phyloP scores from a whole-genome alignment of 1,140 invertebrate species.

The Plodia interpunctella region DNA sequence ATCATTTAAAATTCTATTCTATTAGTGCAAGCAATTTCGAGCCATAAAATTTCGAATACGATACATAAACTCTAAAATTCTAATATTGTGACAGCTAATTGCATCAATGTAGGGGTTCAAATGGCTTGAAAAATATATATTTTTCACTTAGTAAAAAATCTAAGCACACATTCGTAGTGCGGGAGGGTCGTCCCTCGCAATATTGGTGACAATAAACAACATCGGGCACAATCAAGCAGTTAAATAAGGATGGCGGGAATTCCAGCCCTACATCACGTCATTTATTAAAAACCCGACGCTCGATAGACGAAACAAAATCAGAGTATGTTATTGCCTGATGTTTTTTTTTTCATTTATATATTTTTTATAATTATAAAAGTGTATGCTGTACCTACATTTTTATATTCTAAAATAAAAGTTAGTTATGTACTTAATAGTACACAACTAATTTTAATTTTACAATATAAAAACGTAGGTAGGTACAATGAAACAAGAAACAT shows the following conservation, averaged over 20 bases:
- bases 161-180: not conserved
- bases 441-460: too few species aligned
- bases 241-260: constrained; percentile 56
- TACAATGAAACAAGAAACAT: too few species aligned
- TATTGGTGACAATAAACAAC: constrained; percentile 64
- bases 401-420: too few species aligned
- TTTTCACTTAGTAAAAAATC: constrained; percentile 7
- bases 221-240: constrained; percentile 53
- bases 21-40: too few species aligned
- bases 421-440: too few species aligned
- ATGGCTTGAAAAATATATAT: constrained; percentile 3
- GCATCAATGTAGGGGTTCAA: constrained; percentile 3
- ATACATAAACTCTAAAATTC: constrained; percentile 7
- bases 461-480: too few species aligned
- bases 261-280: constrained; percentile 43
- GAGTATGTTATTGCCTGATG: not conserved
- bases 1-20: too few species aligned
- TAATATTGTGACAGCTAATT: not conserved
- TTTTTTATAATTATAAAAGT: too few species aligned
- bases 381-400: too few species aligned
- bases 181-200: constrained; percentile 33
- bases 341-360: too few species aligned
- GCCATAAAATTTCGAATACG: not conserved
- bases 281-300: constrained; percentile 49
- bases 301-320: not conserved